phyloP scores from a whole-genome alignment of 2,888 invertebrate genomes.

The Melinaea marsaeus region DNA sequence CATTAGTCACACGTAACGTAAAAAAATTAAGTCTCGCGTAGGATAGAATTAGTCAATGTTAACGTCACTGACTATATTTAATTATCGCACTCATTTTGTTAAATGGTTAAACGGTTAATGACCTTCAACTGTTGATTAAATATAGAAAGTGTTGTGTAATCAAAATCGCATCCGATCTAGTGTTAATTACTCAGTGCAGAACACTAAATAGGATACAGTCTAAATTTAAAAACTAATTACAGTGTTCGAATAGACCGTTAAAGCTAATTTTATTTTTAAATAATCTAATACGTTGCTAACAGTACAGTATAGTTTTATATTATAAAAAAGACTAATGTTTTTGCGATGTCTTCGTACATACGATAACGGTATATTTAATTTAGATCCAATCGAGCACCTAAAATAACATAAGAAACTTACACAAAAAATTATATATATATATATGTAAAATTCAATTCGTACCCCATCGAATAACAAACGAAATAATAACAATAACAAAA shows the following conservation, averaged over 20 bases:
- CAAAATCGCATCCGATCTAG: not conserved
- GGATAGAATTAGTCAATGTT: conserved; percentile 32
- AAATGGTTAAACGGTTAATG: conserved; percentile 42
- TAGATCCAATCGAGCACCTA: conserved; percentile 30
- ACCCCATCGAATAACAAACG: too few relatives aligned
- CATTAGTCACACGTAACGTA: conserved; percentile 51
- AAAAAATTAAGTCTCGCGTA: conserved; percentile 14
- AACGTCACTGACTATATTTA: conserved; percentile 24
- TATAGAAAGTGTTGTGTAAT: conserved; percentile 6
- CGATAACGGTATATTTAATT: conserved; percentile 50
- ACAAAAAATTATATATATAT: too few relatives aligned
- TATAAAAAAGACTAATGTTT: conserved; percentile 47
- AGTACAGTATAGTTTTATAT: conserved; percentile 51
- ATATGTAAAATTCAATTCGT: too few relatives aligned
- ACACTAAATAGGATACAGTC: not conserved
- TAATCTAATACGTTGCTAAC: conserved; percentile 24
- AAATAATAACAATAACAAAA: too few relatives aligned
- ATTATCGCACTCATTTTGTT: conserved; percentile 33
- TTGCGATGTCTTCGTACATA: conserved; percentile 48
- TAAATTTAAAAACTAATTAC: not conserved
- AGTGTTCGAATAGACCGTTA: conserved; percentile 17
- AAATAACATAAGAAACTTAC: conserved; percentile 23
- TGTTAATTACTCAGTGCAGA: not conserved
- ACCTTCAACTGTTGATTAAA: conserved; percentile 36
- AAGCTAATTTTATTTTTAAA: conserved; percentile 16